phyloP scores from a whole-genome alignment of 2,888 invertebrate species.

The Drosophila fulvimacula region DNA sequence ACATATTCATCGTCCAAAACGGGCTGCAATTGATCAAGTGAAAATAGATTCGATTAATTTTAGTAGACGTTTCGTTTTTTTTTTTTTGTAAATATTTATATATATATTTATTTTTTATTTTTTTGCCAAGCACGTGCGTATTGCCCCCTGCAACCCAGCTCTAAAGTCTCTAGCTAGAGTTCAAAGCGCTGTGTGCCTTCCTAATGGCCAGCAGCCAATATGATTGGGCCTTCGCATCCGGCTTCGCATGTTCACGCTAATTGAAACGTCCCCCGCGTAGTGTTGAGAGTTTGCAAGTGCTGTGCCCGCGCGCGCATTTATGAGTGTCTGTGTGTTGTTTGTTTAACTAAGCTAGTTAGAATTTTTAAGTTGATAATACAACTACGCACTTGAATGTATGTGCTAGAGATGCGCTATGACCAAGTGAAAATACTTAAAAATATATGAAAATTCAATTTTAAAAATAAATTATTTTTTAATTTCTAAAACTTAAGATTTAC shows the following conservation, averaged over 20 bases:
- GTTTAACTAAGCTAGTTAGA: constrained; percentile 76
- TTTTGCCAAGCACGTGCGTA: constrained; percentile 18
- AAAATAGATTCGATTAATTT: constrained; percentile 8
- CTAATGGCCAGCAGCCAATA: constrained; percentile 55
- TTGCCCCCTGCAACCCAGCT: background rate
- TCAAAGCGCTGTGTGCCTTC: constrained; percentile 46
- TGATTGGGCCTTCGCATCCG: constrained; percentile 74
- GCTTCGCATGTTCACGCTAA: constrained; percentile 77
- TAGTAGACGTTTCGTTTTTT: background rate
- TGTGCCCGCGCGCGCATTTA: constrained; percentile 24
- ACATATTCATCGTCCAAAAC: constrained; percentile 87
- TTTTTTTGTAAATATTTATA: background rate
- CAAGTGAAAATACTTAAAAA: background rate
- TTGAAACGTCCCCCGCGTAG: constrained; percentile 72
- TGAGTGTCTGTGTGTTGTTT: constrained; percentile 43
- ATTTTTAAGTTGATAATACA: constrained; percentile 67
- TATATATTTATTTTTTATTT: background rate
- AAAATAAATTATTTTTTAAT: background rate
- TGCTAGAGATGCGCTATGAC: background rate
- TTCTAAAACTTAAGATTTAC: background rate
- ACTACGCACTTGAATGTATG: constrained; percentile 14
- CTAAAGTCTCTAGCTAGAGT: constrained; percentile 40
- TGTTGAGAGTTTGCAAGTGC: constrained; percentile 64
- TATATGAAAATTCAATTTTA: background rate
- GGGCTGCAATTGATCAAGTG: constrained; percentile 85